Conservation (phyloP, 2,113 vertebrate genomes). For the Scomber scombrus region DNA sequence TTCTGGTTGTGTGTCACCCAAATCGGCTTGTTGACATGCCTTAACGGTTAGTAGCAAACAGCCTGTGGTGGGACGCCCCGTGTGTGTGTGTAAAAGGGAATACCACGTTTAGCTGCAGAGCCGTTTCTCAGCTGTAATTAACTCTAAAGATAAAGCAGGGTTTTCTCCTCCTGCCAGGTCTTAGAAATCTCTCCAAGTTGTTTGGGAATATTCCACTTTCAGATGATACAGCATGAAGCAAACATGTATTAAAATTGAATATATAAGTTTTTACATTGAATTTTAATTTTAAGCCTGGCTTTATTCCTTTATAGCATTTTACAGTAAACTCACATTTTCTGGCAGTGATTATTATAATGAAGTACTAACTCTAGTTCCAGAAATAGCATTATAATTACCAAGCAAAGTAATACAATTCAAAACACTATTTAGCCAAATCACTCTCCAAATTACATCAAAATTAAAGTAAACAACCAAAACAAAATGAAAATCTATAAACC, state of each 20-base stretch:
- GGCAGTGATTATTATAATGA: neutral
- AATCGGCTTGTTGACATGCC: conserved; percentile 54
- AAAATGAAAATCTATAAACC: too few species aligned
- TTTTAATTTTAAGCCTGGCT: neutral
- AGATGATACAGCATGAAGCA: conserved; percentile 1
- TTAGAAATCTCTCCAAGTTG: conserved; percentile 23
- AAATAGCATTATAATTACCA: too few species aligned
- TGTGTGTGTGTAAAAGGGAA: conserved; percentile 45
- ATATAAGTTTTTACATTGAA: neutral
- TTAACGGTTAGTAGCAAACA: conserved; percentile 57
- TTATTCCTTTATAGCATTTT: too few species aligned
- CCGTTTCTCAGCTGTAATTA: conserved; percentile 61
- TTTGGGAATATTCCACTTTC: conserved; percentile 1
- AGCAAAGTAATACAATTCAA: too few species aligned
- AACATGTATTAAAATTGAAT: neutral
- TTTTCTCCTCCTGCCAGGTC: conserved; percentile 28
- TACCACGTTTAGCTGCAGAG: conserved; percentile 43
- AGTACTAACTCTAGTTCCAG: neutral
- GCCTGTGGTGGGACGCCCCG: conserved; percentile 54
- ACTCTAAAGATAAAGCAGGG: conserved; percentile 57
- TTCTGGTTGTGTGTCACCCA: conserved; percentile 49
- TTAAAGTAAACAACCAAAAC: too few species aligned
- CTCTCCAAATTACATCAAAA: too few species aligned
- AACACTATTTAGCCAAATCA: too few species aligned
- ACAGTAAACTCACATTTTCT: neutral